Conservation (phyloP, 2,888 invertebrate species). For the Elegia similella region DNA sequence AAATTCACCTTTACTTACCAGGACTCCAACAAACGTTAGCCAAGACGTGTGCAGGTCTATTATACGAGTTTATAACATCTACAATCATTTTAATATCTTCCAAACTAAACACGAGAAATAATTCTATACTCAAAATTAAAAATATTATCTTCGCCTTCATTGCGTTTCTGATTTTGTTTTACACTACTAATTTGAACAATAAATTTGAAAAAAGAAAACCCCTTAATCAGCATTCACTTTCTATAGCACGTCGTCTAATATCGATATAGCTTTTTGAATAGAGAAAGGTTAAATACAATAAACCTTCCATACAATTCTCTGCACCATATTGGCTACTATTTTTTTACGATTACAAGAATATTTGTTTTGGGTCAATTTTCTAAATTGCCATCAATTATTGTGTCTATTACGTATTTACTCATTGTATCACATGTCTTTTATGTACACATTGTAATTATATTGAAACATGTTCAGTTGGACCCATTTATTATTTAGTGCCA, state of each 20-base stretch:
- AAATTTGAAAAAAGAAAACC: no score
- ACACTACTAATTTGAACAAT: no score
- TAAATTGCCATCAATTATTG: neutral
- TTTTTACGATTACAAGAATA: neutral
- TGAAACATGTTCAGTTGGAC: no score
- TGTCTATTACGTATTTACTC: no score
- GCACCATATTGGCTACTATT: neutral
- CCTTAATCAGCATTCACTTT: no score
- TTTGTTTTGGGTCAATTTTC: neutral
- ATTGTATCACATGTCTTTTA: no score
- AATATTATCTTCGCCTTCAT: conserved; percentile 2
- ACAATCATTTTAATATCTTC: conserved; percentile 36
- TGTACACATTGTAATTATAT: no score
- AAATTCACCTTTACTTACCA: conserved; percentile 37
- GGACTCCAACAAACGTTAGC: conserved; percentile 46
- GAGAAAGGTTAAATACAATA: no score
- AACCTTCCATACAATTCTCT: neutral
- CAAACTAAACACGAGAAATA: neutral
- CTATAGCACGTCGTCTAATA: no score
- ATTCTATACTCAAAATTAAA: neutral
- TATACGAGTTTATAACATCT: conserved; percentile 44
- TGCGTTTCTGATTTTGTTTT: neutral
- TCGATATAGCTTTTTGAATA: no score
- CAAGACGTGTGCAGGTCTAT: conserved; percentile 43
- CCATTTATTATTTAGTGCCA: no score